Evolutionary conservation across 64 coral and sea anemone genomes (phyloP).

Genomic region (Hydrozoanthus tunicans): DNA sequence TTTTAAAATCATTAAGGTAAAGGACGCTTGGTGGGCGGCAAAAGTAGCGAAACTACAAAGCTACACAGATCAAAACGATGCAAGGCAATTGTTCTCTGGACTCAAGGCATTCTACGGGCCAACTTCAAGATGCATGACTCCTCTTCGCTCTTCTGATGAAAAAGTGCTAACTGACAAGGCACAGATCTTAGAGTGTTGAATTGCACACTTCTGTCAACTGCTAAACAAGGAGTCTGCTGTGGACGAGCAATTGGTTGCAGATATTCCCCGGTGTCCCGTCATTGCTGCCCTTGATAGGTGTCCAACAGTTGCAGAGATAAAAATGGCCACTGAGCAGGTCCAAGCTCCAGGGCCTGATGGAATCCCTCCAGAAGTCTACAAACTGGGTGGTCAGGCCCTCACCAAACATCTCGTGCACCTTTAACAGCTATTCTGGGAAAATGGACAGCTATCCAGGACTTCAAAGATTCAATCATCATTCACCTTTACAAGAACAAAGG

Average conservation of each 20-base stretch:
- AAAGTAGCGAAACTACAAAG: background rate
- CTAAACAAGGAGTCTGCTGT: no score
- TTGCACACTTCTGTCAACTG: background rate
- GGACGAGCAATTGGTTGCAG: background rate
- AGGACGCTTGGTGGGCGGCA: background rate
- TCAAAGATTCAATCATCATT: no score
- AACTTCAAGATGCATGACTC: background rate
- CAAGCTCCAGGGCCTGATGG: slow-evolving; percentile 12
- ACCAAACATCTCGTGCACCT: no score
- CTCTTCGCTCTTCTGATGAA: background rate
- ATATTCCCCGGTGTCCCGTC: no score
- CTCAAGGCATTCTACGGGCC: background rate
- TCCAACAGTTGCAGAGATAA: background rate
- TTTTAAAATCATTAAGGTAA: background rate
- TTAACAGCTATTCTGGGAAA: no score
- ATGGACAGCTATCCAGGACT: no score
- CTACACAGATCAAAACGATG: background rate
- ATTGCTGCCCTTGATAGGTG: no score
- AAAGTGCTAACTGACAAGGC: background rate
- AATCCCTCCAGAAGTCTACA: background rate
- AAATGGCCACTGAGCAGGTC: background rate
- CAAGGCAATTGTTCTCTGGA: background rate
- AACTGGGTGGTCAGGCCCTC: no score
- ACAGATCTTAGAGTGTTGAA: background rate
- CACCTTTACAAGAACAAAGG: no score